Evolutionary conservation across 1,140 invertebrate genomes (phyloP), one percentile per base, ranked within the genome.

Genomic region (Bombus terrestris): DNA sequence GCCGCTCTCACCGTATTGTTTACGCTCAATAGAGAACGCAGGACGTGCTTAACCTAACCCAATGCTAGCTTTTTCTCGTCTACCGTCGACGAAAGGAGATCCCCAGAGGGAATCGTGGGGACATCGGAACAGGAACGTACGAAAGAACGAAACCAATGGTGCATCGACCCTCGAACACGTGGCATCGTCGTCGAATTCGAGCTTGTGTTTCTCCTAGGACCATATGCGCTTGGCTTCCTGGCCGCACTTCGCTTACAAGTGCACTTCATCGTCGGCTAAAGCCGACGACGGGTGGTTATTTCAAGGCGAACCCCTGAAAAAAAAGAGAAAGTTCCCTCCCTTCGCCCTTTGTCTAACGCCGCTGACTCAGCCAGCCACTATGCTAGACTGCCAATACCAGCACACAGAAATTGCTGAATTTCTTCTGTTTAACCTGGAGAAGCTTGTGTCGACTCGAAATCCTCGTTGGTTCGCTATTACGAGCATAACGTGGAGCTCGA

Each of bases 151-250:
- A 74, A 62, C 41, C 73, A 83, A 25, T 41, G 74, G 82, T 62
- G 57, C 83, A 81, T 81, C 83, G 83, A 81, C 83, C 83, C 83
- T 81, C 83, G 78, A 85, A 73, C 83, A 85, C 83, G 83, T 85
- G 83, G 74, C 74, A 76, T 35, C 53, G 13, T 39, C 41, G 37
- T 81, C 83, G 22, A 81, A 73, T 81, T 53, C 75, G 76, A 47
- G 39, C 76, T 37, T 69, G 82, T 59, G n/a, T 32, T 32, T 64
- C 75, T 79, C 76, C 53, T 71, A 77, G 68, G 18, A 81, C 83
- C 83, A 85, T 85, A 85, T 74, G 83, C 78, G 77, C 57, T 57
- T 43, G 68, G 41, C 69, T 81, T 81, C 69, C 77, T 85, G 57
- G 83, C 83, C 66, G 83, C 77, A 66, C 83, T 85, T 57, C 68